phyloP scores from a whole-genome alignment of 2,797 vertebrate genomes.

The Cryptoprocta ferox region DNA sequence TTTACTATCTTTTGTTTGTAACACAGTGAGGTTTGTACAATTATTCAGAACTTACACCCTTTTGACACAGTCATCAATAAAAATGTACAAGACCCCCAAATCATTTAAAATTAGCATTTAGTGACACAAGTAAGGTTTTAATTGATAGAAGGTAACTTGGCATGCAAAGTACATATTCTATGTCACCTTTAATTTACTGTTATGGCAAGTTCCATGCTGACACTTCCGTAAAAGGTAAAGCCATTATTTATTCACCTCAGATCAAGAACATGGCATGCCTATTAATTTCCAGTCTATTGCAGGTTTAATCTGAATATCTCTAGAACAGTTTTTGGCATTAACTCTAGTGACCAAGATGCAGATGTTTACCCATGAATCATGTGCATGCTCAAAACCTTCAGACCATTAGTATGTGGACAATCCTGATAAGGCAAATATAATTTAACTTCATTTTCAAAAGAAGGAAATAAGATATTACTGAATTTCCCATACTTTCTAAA shows the following conservation, averaged over 20 bases:
- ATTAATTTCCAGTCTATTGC: constrained; percentile 36
- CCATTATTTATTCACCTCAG: not conserved
- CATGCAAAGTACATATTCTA: not conserved
- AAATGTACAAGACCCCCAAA: constrained; percentile 58
- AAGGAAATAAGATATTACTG: not conserved
- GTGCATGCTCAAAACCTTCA: not conserved
- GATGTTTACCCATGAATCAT: not conserved
- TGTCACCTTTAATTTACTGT: constrained; percentile 66
- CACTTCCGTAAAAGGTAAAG: constrained; percentile 41
- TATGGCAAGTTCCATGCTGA: not conserved
- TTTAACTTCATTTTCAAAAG: not conserved
- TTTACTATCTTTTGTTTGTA: constrained; percentile 45
- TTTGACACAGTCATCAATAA: constrained; percentile 69
- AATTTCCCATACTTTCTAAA: not conserved
- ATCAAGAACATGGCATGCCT: not conserved
- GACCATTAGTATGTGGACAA: not conserved
- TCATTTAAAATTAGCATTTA: constrained; percentile 72
- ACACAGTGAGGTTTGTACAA: not conserved
- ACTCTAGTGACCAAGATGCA: not conserved
- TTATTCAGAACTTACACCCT: constrained; percentile 55
- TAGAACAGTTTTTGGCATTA: constrained; percentile 2
- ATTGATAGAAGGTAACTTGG: constrained; percentile 45
- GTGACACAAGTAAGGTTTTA: constrained; percentile 57
- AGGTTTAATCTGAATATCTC: constrained; percentile 29
- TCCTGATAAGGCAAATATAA: not conserved